Percentiles rank a stretch among this genome's conserved stretches.
Evolutionary conservation across 2,113 vertebrate species (phyloP).

Genomic region (Nothoprocta perdicaria): DNA sequence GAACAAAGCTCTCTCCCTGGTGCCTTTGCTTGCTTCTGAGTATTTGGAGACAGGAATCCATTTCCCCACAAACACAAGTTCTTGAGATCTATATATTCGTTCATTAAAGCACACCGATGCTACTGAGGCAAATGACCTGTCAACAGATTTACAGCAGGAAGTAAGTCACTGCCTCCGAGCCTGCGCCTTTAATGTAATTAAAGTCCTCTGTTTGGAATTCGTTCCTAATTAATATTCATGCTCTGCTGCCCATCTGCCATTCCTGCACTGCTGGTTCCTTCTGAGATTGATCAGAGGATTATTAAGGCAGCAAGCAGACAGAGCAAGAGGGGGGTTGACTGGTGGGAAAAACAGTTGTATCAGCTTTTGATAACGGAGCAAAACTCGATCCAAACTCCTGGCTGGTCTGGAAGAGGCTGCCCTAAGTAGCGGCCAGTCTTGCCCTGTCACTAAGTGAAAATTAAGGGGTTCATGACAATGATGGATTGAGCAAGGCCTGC

Average conservation of each 20-base stretch:
- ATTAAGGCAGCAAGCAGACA: constrained; percentile 60
- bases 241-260: constrained; percentile 70
- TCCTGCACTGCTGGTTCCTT: constrained; percentile 63
- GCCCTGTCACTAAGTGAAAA: not conserved
- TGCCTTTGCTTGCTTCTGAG: constrained; percentile 13
- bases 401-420: not conserved
- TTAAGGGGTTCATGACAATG: not conserved
- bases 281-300: constrained; percentile 65
- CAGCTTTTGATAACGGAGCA: constrained; percentile 16
- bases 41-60: constrained; percentile 64
- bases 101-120: constrained; percentile 57
- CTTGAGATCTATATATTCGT: constrained; percentile 60
- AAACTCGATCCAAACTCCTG: not conserved
- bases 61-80: not conserved
- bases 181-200: constrained; percentile 72
- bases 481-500: not conserved
- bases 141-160: constrained; percentile 71
- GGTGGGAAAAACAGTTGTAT: not conserved
- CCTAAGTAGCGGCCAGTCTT: not conserved
- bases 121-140: constrained; percentile 69
- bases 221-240: constrained; percentile 78
- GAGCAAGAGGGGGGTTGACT: not conserved
- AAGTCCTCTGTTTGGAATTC: constrained; percentile 75
- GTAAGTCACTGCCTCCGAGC: constrained; percentile 70
- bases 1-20: not conserved